A percentile compares a stretch with the other conserved stretches of the same genome.
Evolutionary conservation across 1,140 invertebrate species (phyloP).

Genomic region (Brachionus koreanus): DNA sequence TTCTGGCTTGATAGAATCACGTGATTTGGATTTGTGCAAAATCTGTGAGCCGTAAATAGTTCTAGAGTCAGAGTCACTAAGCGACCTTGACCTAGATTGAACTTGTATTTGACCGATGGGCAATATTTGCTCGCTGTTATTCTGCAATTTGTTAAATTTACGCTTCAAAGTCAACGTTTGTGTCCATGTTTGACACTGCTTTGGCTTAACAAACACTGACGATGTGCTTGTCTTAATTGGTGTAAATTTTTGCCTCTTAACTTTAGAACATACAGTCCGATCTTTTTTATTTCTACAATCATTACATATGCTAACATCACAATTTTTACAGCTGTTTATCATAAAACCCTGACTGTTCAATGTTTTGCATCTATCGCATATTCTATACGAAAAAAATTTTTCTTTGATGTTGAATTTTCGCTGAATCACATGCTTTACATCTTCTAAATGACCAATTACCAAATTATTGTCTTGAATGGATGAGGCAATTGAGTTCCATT

Average conservation of each 20-base stretch:
- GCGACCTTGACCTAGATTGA: background rate
- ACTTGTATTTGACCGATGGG: conserved; percentile 19
- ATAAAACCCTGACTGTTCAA: background rate
- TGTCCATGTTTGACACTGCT: background rate
- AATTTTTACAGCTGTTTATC: background rate
- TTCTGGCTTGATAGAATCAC: background rate
- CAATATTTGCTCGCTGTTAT: conserved; percentile 35
- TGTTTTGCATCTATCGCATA: background rate
- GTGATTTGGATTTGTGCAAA: background rate
- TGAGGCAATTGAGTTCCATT: background rate
- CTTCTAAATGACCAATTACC: background rate
- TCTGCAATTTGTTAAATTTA: background rate
- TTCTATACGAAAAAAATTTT: background rate
- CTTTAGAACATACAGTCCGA: background rate
- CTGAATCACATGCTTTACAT: background rate
- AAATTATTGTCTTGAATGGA: background rate
- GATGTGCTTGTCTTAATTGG: background rate
- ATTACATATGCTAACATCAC: background rate
- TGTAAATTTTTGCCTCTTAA: background rate
- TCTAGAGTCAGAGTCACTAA: background rate
- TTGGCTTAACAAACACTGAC: background rate
- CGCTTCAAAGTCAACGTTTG: background rate
- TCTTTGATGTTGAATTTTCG: background rate
- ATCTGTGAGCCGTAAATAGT: background rate
- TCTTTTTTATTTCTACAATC: conserved; percentile 8